Percentiles rank a stretch among this genome's conserved stretches.
phyloP scores from a whole-genome alignment of 2,113 vertebrate species.

The Spea bombifrons region DNA sequence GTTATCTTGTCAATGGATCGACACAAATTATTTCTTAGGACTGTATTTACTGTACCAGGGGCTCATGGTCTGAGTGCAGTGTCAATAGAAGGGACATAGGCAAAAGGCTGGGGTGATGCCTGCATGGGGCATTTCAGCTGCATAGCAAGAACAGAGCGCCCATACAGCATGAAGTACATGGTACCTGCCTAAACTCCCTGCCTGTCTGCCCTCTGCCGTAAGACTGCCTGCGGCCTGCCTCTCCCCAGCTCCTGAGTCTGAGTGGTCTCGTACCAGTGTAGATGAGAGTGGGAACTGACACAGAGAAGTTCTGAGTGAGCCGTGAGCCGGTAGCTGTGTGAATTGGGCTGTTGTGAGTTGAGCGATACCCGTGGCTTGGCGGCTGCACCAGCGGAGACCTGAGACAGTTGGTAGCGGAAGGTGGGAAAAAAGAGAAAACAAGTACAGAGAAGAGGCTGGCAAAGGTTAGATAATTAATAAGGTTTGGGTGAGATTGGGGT shows the following conservation, averaged over 20 bases:
- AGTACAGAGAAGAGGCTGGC: slow-evolving; percentile 68
- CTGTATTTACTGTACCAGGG: not conserved
- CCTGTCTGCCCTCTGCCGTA: slow-evolving; percentile 58
- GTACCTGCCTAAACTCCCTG: slow-evolving; percentile 80
- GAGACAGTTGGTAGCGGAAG: slow-evolving; percentile 76
- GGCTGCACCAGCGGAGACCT: slow-evolving; percentile 93
- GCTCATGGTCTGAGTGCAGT: slow-evolving; percentile 10
- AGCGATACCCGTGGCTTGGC: slow-evolving; percentile 95
- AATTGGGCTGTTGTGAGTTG: slow-evolving; percentile 99
- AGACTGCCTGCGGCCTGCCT: slow-evolving; percentile 69
- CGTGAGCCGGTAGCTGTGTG: slow-evolving; percentile 95
- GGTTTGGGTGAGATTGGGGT: slow-evolving; percentile 61
- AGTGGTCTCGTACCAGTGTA: slow-evolving; percentile 95
- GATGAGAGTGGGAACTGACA: slow-evolving; percentile 99
- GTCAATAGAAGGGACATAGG: slow-evolving; percentile 62
- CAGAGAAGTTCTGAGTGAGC: slow-evolving; percentile 99
- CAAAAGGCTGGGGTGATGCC: too few species aligned
- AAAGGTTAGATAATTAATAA: slow-evolving; percentile 63
- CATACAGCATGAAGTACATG: slow-evolving; percentile 52
- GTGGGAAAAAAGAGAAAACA: slow-evolving; percentile 74
- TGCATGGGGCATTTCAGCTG: slow-evolving; percentile 49
- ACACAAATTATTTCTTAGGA: too few species aligned
- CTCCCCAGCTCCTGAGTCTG: slow-evolving; percentile 64
- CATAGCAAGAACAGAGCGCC: slow-evolving; percentile 46
- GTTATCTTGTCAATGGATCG: too few species aligned